These are phyloP conservation scores for Drosophila ohnishii DNA, from an alignment of 1,140 invertebrate genomes.

Conservation along the genomic window DNA sequence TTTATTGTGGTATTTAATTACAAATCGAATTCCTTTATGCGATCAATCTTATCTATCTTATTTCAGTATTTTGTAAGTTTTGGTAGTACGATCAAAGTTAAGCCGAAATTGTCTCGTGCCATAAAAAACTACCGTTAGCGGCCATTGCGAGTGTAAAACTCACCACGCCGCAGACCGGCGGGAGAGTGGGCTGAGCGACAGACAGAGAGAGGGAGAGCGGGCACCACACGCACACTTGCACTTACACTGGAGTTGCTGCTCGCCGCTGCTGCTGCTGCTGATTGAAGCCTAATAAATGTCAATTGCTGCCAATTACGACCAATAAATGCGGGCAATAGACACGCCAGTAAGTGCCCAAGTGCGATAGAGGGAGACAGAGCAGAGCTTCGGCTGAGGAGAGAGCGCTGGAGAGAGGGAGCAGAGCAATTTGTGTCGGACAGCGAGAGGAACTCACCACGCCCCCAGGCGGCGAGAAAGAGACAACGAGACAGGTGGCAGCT, in stretches of 20 bases:
- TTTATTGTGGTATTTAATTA: too few species aligned
- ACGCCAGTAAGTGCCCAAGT: slow-evolving; percentile 12
- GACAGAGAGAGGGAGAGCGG: slow-evolving; percentile 10
- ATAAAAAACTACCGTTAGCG: slow-evolving; percentile 52
- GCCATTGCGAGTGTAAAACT: slow-evolving; percentile 39
- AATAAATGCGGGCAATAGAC: slow-evolving; percentile 79
- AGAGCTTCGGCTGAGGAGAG: slow-evolving; percentile 1
- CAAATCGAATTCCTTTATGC: background rate
- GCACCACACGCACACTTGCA: slow-evolving; percentile 1
- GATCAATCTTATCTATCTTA: background rate
- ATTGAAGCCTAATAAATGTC: slow-evolving; percentile 83
- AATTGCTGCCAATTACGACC: slow-evolving; percentile 82
- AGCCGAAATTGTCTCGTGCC: slow-evolving; percentile 7
- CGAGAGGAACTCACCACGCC: slow-evolving; percentile 57
- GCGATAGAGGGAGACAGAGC: slow-evolving; percentile 13
- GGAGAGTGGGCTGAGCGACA: slow-evolving; percentile 1
- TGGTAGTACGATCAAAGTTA: background rate
- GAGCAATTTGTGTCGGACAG: background rate
- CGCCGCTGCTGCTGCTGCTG: slow-evolving; percentile 27
- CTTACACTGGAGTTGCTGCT: background rate
- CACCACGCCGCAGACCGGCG: slow-evolving; percentile 22
- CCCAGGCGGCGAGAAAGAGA: slow-evolving; percentile 59
- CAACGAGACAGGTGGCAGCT: slow-evolving; percentile 60
- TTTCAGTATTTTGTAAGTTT: background rate
- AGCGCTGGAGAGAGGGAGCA: background rate